These are phyloP conservation scores for Enteromius paludinosus DNA, from an alignment of 2,797 vertebrate species.

Conservation along the genomic window DNA sequence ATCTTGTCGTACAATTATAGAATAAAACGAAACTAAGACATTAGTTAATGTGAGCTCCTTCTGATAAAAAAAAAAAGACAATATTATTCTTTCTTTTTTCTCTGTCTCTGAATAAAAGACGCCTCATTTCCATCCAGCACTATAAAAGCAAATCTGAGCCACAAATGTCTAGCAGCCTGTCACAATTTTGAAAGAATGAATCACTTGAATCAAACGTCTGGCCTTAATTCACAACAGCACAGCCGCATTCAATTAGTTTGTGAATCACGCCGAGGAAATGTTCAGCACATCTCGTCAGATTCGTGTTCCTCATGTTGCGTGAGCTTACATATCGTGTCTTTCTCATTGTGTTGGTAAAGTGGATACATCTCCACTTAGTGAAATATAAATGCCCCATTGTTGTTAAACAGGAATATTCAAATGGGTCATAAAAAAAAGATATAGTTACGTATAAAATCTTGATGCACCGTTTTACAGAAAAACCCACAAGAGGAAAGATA, in stretches of 20 bases:
- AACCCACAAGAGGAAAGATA: slow-evolving; percentile 78
- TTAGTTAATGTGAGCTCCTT: background rate
- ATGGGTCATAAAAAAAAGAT: slow-evolving; percentile 83
- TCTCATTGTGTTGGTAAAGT: slow-evolving; percentile 71
- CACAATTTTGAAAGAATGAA: background rate
- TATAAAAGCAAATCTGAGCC: background rate
- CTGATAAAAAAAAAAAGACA: background rate
- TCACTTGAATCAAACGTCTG: slow-evolving; percentile 25
- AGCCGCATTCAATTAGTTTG: slow-evolving; percentile 67
- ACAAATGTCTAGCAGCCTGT: background rate
- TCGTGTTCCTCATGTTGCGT: slow-evolving; percentile 44
- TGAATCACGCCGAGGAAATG: slow-evolving; percentile 61
- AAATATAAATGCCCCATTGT: slow-evolving; percentile 82
- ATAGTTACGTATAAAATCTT: slow-evolving; percentile 82
- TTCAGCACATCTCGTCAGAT: slow-evolving; percentile 53
- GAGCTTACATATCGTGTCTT: slow-evolving; percentile 63
- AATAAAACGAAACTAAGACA: background rate
- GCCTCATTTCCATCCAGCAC: background rate
- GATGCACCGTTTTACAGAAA: slow-evolving; percentile 82
- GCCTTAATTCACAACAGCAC: slow-evolving; percentile 58
- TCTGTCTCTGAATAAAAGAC: background rate
- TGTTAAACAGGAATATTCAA: slow-evolving; percentile 83
- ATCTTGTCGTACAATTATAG: background rate
- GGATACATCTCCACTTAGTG: slow-evolving; percentile 76
- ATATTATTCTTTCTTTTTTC: background rate